Evolutionary conservation across 2,113 vertebrate genomes (phyloP), one percentile per base, ranked within the genome.

Genomic region (Chroicocephalus ridibundus): DNA sequence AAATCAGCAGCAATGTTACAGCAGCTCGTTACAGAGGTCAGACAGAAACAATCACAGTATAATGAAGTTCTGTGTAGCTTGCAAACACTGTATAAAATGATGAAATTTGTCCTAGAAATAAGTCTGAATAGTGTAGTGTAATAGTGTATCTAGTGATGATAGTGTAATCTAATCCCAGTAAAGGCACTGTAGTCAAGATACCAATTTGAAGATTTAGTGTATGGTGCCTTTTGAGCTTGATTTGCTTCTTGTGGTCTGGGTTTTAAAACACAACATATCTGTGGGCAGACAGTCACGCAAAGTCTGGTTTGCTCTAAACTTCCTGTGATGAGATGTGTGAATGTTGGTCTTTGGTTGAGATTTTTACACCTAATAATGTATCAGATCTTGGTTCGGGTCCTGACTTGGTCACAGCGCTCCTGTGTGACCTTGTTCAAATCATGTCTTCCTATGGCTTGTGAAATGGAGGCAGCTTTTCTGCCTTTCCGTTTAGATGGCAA

Each of bases 1-100:
- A 74, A 91, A 66, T 97, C 75, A 89, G 18, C 54, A 65, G 42
- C 49, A 84, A 5, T 44, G 22, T 93, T 94, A 75, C 42, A 88
- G 36, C 42, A 88, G 47, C 42, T 93, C 0, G 0, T 88, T 85
- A 92, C 31, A 40, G 32, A 85, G 68, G 68, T 75, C 46, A 84
- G 57, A 31, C 58, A 94, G 64, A 79, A 91, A 80, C 66, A 89
- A 60, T 85, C 32, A 55, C 21, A 54, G 34, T 85, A 16, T 54
- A 82, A 58, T 66, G 4, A 87, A 74, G 42, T 66, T 82, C 42
- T 38, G 17, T 36, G 38, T 91, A 62, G 49, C 44, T 81, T 92
- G 44, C n/a, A 87, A 85, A 66, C 20, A 9, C 5, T 78, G 24
- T 51, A 26, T 79, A 47, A 82, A 65, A 36, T 66, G 49, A 46